Conservation (phyloP, 1,140 invertebrate species). For the Brachionus rubens region DNA sequence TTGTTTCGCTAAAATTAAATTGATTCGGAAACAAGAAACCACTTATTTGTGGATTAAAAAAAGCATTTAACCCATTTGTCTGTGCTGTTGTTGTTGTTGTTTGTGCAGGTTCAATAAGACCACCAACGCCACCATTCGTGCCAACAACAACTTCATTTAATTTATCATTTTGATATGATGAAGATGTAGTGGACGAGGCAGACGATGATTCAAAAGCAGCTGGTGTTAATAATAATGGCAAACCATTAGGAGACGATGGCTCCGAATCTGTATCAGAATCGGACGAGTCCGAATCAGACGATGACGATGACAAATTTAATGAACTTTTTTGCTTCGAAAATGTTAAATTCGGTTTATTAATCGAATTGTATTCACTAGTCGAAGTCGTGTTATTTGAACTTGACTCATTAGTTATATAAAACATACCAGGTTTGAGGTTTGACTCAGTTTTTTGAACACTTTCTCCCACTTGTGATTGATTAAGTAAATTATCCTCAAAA, state of each 20-base stretch:
- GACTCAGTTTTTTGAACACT: background rate
- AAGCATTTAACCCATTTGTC: conserved; percentile 3
- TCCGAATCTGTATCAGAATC: conserved; percentile 40
- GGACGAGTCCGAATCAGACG: background rate
- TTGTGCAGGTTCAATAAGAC: no score
- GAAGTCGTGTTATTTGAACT: conserved; percentile 20
- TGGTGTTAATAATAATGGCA: conserved; percentile 18
- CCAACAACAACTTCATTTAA: background rate
- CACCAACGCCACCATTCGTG: background rate
- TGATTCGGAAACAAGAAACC: conserved; percentile 39
- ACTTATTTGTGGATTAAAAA: conserved; percentile 35
- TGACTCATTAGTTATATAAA: conserved; percentile 8
- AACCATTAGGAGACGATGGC: conserved; percentile 17
- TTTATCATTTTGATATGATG: conserved; percentile 23
- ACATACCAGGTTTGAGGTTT: conserved; percentile 1
- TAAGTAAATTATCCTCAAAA: conserved; percentile 31
- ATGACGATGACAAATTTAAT: background rate
- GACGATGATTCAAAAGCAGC: conserved; percentile 42
- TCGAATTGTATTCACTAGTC: conserved; percentile 2
- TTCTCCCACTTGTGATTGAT: background rate
- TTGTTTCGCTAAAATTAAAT: conserved; percentile 17
- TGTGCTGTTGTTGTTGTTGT: no score
- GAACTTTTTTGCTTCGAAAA: conserved; percentile 24
- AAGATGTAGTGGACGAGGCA: conserved; percentile 30
- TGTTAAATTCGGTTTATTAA: background rate